phyloP scores from a whole-genome alignment of 2,888 invertebrate species.

The Lamproptera curius region DNA sequence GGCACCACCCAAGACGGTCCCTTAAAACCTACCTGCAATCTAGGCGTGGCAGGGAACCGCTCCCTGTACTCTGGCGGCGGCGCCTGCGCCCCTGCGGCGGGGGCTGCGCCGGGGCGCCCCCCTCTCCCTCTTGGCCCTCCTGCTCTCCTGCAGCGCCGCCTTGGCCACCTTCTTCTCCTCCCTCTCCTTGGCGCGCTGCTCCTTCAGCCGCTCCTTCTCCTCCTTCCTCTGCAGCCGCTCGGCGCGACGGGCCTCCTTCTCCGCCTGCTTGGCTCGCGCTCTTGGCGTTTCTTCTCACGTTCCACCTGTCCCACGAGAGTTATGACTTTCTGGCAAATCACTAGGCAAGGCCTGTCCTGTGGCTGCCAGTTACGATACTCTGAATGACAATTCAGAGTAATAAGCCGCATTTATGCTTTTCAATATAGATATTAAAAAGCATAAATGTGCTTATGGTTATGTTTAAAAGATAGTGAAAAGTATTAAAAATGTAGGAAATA shows the following conservation, averaged over 20 bases:
- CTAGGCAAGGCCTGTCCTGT: too few species aligned
- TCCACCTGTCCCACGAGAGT: conserved; percentile 48
- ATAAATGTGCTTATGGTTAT: too few species aligned
- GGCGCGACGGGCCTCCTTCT: conserved; percentile 66
- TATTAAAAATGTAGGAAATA: too few species aligned
- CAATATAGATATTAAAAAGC: too few species aligned
- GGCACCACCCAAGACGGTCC: too few species aligned
- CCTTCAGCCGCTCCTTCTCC: conserved; percentile 67
- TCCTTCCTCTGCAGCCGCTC: conserved; percentile 72
- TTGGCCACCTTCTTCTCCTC: conserved; percentile 66
- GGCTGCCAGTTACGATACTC: too few species aligned
- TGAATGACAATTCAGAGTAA: too few species aligned
- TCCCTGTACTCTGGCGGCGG: conserved; percentile 30
- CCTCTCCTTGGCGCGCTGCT: conserved; percentile 66
- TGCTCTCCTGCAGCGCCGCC: conserved; percentile 63
- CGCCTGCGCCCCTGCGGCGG: conserved; percentile 16
- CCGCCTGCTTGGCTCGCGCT: conserved; percentile 70
- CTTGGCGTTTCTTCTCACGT: conserved; percentile 75
- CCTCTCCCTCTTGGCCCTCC: conserved; percentile 58
- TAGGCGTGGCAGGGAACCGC: conserved; percentile 47
- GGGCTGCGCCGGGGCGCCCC: conserved; percentile 15
- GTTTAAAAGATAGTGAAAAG: too few species aligned
- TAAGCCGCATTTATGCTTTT: too few species aligned
- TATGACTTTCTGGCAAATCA: neutral
- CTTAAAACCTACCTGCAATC: conserved; percentile 58